These are phyloP conservation scores for Drosophila suzukii DNA, from an alignment of 1,140 invertebrate species.

Conservation along the genomic window DNA sequence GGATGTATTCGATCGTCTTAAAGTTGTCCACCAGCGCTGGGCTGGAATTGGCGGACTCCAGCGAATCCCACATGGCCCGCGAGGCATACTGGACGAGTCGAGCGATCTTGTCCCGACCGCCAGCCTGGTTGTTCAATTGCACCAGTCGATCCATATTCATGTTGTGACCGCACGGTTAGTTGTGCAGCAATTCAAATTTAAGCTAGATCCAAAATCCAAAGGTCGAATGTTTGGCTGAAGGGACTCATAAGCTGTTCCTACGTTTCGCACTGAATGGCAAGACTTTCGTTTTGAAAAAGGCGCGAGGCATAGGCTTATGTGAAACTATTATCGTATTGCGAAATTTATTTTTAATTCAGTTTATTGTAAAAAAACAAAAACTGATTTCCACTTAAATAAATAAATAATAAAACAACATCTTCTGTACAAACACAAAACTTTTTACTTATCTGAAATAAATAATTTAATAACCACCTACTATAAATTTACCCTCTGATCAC, in stretches of 20 bases:
- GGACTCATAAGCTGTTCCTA: conserved; percentile 8
- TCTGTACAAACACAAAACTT: too few relatives aligned
- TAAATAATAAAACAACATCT: neutral
- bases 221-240: conserved; percentile 18
- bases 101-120: conserved; percentile 87
- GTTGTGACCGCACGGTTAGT: conserved; percentile 19
- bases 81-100: conserved; percentile 88
- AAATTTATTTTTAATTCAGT: too few relatives aligned
- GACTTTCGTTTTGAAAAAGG: conserved; percentile 1
- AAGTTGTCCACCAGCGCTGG: conserved; percentile 87
- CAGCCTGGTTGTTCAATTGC: conserved; percentile 87
- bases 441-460: too few relatives aligned
- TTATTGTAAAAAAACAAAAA: too few relatives aligned
- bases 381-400: too few relatives aligned
- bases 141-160: conserved; percentile 86
- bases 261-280: conserved; percentile 8
- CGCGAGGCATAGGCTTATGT: neutral
- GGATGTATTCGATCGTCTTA: conserved; percentile 88
- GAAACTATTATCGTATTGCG: neutral
- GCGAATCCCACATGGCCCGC: conserved; percentile 88
- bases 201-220: conserved; percentile 44
- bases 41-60: conserved; percentile 85
- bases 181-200: conserved; percentile 22
- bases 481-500: neutral
- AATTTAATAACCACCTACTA: too few relatives aligned